A percentile compares a stretch with the other conserved stretches of the same genome.
Conservation (phyloP, 1,140 invertebrate species). For the Hycleus cichorii region DNA sequence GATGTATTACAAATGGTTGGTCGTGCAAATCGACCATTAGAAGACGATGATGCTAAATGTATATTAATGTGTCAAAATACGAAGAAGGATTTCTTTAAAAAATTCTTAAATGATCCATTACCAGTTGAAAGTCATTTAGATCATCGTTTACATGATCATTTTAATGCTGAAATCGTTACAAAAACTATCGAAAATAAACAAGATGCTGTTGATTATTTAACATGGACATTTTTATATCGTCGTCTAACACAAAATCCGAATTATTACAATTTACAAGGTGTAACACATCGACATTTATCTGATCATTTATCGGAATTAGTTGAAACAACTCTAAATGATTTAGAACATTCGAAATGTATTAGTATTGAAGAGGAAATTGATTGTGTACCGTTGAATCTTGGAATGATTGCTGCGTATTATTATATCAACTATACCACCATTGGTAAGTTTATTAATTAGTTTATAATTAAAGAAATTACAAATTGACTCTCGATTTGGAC, state of each 20-base stretch:
- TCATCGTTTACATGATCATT: constrained; percentile 96
- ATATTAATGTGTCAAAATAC: constrained; percentile 95
- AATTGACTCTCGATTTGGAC: no score
- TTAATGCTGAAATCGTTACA: constrained; percentile 99
- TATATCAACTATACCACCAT: constrained; percentile 99
- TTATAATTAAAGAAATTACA: not conserved
- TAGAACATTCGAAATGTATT: constrained; percentile 98
- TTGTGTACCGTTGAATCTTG: constrained; percentile 89
- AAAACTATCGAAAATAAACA: constrained; percentile 99
- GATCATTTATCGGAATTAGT: constrained; percentile 98
- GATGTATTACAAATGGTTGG: constrained; percentile 98
- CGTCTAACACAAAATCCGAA: constrained; percentile 98
- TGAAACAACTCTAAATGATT: constrained; percentile 88
- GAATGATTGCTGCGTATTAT: constrained; percentile 99
- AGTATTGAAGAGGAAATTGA: constrained; percentile 98
- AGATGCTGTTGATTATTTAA: constrained; percentile 98
- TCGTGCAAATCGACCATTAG: constrained; percentile 77
- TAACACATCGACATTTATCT: constrained; percentile 93
- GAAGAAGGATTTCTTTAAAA: constrained; percentile 99
- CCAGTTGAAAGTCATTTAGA: constrained; percentile 98
- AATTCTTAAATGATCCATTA: constrained; percentile 94
- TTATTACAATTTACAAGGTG: constrained; percentile 96
- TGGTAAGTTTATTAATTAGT: constrained; percentile 46
- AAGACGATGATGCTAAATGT: constrained; percentile 93
- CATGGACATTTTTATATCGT: constrained; percentile 98